Conservation (phyloP, 2,113 vertebrate genomes). For the Lates calcarifer region DNA sequence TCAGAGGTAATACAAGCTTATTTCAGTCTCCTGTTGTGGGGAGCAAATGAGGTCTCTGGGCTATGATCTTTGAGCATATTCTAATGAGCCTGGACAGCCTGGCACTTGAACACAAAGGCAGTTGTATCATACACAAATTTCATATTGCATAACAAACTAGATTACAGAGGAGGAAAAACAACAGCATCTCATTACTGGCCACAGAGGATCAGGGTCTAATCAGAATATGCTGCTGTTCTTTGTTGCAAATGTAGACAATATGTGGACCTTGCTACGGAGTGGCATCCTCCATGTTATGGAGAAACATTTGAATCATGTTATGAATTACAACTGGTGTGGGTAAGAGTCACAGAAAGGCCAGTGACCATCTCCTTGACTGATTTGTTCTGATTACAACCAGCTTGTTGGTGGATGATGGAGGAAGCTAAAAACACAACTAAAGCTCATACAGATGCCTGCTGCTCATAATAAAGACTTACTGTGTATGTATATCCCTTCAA, state of each 20-base stretch:
- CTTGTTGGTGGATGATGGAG: neutral
- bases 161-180: constrained; percentile 29
- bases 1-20: constrained; percentile 43
- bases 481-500: neutral
- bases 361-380: constrained; percentile 2
- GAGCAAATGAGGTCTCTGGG: constrained; percentile 34
- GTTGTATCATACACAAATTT: constrained; percentile 49
- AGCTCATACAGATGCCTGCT: neutral
- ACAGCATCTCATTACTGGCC: constrained; percentile 55
- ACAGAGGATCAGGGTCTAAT: constrained; percentile 52
- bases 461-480: neutral
- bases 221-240: constrained; percentile 62
- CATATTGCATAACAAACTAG: constrained; percentile 56
- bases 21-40: constrained; percentile 17
- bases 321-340: constrained; percentile 20
- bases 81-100: constrained; percentile 58
- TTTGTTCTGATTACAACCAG: constrained; percentile 18
- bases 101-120: constrained; percentile 56
- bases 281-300: constrained; percentile 22
- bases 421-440: neutral
- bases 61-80: constrained; percentile 36
- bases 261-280: constrained; percentile 37
- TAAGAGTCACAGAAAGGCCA: constrained; percentile 34
- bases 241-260: constrained; percentile 57
- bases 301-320: constrained; percentile 33